Conservation (phyloP, 1,140 invertebrate species). For the Drosophila saltans region DNA sequence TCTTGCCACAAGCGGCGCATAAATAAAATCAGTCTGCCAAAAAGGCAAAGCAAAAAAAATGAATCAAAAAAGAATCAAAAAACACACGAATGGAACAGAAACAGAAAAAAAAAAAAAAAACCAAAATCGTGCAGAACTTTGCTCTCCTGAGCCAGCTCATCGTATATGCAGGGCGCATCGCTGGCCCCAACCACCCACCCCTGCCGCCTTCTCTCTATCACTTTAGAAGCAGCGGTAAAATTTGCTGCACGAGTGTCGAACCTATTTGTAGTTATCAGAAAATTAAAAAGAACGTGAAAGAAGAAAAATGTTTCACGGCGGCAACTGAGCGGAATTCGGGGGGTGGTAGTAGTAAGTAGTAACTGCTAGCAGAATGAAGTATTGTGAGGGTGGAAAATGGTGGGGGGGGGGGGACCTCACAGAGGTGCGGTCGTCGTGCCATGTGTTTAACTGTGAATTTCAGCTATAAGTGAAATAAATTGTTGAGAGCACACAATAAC, state of each 20-base stretch:
- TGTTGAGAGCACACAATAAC: conserved; percentile 47
- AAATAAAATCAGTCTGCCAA: conserved; percentile 72
- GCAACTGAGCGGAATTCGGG: too few species aligned
- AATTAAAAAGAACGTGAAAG: conserved; percentile 77
- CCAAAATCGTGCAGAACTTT: conserved; percentile 59
- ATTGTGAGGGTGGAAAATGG: too few species aligned
- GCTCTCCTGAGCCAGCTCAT: conserved; percentile 50
- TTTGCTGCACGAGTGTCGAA: conserved; percentile 79
- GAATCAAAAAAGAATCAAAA: conserved; percentile 27
- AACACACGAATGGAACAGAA: conserved; percentile 19
- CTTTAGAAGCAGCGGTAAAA: conserved; percentile 66
- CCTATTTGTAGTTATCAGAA: conserved; percentile 81
- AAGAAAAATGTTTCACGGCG: conserved; percentile 9
- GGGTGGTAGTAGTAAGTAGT: too few species aligned
- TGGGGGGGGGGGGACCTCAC: conserved; percentile 6
- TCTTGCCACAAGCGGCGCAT: conserved; percentile 74
- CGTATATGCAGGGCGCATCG: conserved; percentile 63
- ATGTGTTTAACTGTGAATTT: conserved; percentile 71
- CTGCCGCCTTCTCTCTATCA: background rate
- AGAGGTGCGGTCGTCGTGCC: conserved; percentile 67
- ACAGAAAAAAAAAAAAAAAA: conserved; percentile 20
- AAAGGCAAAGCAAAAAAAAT: conserved; percentile 32
- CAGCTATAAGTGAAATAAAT: conserved; percentile 67
- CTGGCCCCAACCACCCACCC: background rate
- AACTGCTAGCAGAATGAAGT: too few species aligned